Base-by-base conservation (phyloP, 2,113 vertebrate genomes). In the Tor tambroides region DNA sequence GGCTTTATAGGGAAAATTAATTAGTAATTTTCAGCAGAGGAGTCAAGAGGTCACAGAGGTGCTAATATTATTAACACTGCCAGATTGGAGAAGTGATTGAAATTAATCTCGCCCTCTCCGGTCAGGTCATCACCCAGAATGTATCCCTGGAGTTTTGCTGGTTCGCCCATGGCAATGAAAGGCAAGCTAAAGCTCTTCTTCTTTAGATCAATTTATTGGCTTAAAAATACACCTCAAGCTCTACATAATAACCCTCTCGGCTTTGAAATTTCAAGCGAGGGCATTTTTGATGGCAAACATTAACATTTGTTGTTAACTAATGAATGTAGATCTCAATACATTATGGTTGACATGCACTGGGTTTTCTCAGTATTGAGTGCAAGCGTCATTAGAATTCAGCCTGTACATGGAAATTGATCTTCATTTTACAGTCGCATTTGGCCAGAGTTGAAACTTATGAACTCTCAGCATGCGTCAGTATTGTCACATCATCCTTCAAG, bases 21-120 rank as follows among this genome's bases (percentile, higher is more conserved):
- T 87, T 84, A 92, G 87, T 85, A 63, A 89, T 90, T 91, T 71
- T 56, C 19, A 77, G 83, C 86, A 88, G 90, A 84, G 88, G 87
- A 92, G 89, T 90, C 26, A 78, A 69, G n/a, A 59, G 92, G 92
- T 93, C 87, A 90, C 79, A 72, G 80, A 78, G 85, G 38, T 88
- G 89, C 91, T 91, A 88, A 91, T 91, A 82, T 92, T 87, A 91
- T 93, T 91, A 94, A 92, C 88, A 92, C 90, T 89, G 83, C 86
- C 91, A 91, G 87, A 91, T 86, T 88, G 71, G 75, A 85, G 85
- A 89, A 80, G 87, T 92, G 85, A 93, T 91, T 91, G 89, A 90
- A 93, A 91, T 91, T 87, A 92, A 92, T 91, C 84, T 88, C 28
- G 38, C 74, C 87, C 86, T 82, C 83, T 87, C 71, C 84, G 2